Percentiles rank a stretch among this genome's conserved stretches.
phyloP scores from a whole-genome alignment of 2,113 vertebrate species.

The Carassius carassius region DNA sequence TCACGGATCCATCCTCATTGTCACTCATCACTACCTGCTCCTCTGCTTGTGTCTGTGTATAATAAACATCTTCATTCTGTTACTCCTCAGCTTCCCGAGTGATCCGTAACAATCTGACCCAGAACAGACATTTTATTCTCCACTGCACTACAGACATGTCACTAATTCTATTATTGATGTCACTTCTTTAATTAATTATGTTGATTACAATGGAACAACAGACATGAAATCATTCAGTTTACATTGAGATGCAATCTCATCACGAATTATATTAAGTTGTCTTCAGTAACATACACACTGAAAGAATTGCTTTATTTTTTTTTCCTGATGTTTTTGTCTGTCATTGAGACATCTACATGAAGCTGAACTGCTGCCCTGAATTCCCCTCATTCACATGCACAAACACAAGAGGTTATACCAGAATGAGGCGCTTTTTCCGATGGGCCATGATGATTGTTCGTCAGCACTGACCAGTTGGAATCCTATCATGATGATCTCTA shows the following conservation, averaged over 20 bases:
- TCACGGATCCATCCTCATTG: too few relatives aligned
- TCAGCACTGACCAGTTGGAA: slow-evolving; percentile 79
- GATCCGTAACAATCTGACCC: too few relatives aligned
- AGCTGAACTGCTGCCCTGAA: not conserved
- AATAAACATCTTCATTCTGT: too few relatives aligned
- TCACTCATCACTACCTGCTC: too few relatives aligned
- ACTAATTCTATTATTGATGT: slow-evolving; percentile 37
- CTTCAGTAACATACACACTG: not conserved
- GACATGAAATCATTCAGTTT: slow-evolving; percentile 11
- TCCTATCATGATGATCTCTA: slow-evolving; percentile 81
- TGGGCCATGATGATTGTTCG: slow-evolving; percentile 71
- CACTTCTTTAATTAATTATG: slow-evolving; percentile 29
- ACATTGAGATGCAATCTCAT: not conserved
- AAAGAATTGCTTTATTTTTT: not conserved
- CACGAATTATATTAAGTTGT: not conserved
- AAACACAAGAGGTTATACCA: slow-evolving; percentile 45
- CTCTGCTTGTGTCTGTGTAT: too few relatives aligned
- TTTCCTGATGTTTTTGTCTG: not conserved
- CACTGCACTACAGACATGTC: slow-evolving; percentile 64
- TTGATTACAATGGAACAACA: slow-evolving; percentile 17
- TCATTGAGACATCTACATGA: not conserved
- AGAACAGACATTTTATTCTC: slow-evolving; percentile 70
- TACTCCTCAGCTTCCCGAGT: too few relatives aligned
- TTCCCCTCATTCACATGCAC: slow-evolving; percentile 43
- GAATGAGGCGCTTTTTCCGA: slow-evolving; percentile 67